A percentile compares a stretch with the other conserved stretches of the same genome.
Conservation (phyloP, 2,797 vertebrate genomes). For the Microhierax caerulescens region DNA sequence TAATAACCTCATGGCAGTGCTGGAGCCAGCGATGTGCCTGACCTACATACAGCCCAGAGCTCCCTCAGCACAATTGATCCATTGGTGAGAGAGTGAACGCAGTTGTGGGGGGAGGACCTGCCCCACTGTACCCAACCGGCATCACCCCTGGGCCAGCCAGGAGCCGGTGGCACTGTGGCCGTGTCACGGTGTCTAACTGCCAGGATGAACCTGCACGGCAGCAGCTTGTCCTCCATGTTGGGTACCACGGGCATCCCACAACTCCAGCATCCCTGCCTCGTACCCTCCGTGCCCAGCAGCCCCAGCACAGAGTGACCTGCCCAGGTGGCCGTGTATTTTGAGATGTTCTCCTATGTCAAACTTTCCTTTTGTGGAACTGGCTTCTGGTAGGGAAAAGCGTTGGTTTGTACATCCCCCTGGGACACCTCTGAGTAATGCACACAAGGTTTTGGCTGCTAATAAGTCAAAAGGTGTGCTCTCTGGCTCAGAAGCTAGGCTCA, state of each 20-base stretch:
- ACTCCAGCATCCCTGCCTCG: background rate
- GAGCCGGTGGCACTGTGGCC: background rate
- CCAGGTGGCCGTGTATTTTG: rapidly evolving
- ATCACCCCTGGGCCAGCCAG: rapidly evolving
- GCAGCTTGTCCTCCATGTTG: background rate
- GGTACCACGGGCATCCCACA: background rate
- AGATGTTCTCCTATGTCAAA: background rate
- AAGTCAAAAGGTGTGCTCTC: background rate
- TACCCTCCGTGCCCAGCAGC: rapidly evolving
- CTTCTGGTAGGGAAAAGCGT: background rate
- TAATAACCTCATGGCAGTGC: background rate
- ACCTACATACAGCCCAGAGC: conserved; percentile 18
- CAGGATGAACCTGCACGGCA: rapidly evolving
- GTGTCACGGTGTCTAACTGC: rapidly evolving
- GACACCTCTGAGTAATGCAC: background rate
- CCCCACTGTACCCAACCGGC: background rate
- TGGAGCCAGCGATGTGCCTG: background rate
- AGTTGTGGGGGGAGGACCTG: background rate
- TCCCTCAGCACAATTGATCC: background rate
- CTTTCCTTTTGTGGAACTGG: background rate
- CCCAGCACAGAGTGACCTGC: background rate
- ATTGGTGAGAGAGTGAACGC: background rate
- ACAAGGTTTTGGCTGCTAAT: background rate
- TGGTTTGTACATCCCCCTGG: background rate
- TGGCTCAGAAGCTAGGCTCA: background rate